These are phyloP conservation scores for Noctua janthe DNA, from an alignment of 2,888 invertebrate species.

Conservation along the genomic window DNA sequence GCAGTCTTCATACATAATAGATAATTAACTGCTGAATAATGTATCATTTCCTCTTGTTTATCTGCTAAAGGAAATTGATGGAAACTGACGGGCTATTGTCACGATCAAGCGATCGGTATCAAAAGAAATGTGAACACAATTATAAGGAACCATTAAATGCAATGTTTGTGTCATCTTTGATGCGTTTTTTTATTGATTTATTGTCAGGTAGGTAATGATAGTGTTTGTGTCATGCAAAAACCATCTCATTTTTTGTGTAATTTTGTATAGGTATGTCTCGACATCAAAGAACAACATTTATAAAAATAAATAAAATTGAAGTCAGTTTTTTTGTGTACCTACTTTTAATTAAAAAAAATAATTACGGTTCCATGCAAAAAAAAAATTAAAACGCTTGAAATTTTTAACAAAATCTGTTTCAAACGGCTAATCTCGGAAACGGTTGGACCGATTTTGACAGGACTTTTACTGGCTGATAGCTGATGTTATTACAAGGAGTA, in stretches of 20 bases:
- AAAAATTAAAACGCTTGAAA: too few relatives aligned
- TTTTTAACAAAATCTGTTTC: too few relatives aligned
- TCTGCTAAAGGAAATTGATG: conserved; percentile 64
- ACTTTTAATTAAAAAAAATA: too few relatives aligned
- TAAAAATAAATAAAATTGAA: not conserved
- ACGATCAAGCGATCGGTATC: conserved; percentile 53
- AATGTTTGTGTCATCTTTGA: conserved; percentile 42
- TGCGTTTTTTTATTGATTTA: conserved; percentile 24
- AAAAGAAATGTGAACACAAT: conserved; percentile 71
- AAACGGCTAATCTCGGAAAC: too few relatives aligned
- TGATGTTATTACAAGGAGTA: too few relatives aligned
- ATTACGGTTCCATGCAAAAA: too few relatives aligned
- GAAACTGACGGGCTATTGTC: conserved; percentile 70
- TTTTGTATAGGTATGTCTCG: not conserved
- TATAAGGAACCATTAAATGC: conserved; percentile 57
- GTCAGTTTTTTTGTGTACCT: too few relatives aligned
- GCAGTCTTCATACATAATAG: conserved; percentile 62
- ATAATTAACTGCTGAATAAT: conserved; percentile 65
- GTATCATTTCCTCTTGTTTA: conserved; percentile 64
- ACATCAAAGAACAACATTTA: not conserved
- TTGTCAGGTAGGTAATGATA: conserved; percentile 6
- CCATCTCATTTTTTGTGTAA: not conserved
- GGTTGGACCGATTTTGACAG: too few relatives aligned
- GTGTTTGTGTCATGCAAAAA: conserved; percentile 13
- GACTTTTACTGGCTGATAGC: too few relatives aligned